Evolutionary conservation across 2,113 vertebrate genomes (phyloP).

Genomic region (Pelvicachromis taeniatus): DNA sequence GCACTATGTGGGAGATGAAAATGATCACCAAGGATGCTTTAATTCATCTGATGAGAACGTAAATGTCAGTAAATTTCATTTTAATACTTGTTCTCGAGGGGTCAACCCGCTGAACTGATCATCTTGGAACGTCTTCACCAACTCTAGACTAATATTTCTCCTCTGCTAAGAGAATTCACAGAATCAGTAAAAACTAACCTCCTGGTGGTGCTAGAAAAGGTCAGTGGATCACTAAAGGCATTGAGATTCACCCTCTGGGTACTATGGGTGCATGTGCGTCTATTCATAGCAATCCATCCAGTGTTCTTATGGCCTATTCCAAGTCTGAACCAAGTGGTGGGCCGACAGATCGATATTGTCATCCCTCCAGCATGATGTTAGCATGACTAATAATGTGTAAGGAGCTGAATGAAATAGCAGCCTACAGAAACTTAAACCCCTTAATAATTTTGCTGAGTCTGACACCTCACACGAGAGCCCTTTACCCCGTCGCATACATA

Average conservation of each 20-base stretch:
- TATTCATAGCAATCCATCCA: neutral
- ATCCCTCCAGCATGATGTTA: neutral
- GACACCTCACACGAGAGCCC: neutral
- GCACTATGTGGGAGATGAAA: neutral
- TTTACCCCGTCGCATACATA: slow-evolving; percentile 9
- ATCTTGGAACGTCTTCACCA: neutral
- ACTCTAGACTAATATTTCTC: neutral
- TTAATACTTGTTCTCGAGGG: neutral
- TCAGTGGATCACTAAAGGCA: neutral
- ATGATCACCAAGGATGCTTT: neutral
- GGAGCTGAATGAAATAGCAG: neutral
- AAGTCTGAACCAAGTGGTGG: neutral
- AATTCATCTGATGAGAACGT: neutral
- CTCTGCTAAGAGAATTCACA: neutral
- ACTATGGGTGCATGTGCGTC: neutral
- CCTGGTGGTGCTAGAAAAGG: neutral
- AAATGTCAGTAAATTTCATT: neutral
- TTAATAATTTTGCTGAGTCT: slow-evolving; percentile 1
- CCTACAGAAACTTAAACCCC: neutral
- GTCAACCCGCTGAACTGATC: neutral
- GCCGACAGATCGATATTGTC: neutral
- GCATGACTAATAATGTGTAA: neutral
- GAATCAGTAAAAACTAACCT: neutral
- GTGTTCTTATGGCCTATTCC: neutral
- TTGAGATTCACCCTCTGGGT: neutral